Conservation (phyloP, 1,140 invertebrate genomes). For the Drosophila nigrodunni region DNA sequence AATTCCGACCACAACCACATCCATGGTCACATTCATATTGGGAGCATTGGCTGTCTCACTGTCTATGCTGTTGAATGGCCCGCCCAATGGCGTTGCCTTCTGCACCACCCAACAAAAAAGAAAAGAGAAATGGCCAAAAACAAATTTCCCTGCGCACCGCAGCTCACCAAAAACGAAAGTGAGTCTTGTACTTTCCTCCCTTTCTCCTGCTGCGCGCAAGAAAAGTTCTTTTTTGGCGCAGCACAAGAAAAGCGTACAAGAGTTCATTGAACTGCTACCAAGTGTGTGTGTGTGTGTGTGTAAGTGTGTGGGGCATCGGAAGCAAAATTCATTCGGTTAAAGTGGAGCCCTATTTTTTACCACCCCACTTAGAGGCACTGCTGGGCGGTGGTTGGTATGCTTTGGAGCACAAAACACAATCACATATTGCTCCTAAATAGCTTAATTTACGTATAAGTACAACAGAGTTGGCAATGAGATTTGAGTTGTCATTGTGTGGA, state of each 20-base stretch:
- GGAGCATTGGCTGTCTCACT: slow-evolving; percentile 61
- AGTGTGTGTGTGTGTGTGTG: background rate
- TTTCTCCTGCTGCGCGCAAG: slow-evolving; percentile 14
- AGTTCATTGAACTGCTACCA: slow-evolving; percentile 48
- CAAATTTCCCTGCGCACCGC: slow-evolving; percentile 30
- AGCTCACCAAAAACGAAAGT: slow-evolving; percentile 60
- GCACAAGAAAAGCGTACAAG: slow-evolving; percentile 41
- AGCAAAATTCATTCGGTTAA: slow-evolving; percentile 34
- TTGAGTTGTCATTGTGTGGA: background rate
- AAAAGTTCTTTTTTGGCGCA: slow-evolving; percentile 55
- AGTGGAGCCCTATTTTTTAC: slow-evolving; percentile 21
- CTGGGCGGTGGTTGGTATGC: slow-evolving; percentile 39
- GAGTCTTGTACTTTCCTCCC: slow-evolving; percentile 36
- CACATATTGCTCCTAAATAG: slow-evolving; percentile 42
- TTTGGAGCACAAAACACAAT: background rate
- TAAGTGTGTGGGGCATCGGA: slow-evolving; percentile 3
- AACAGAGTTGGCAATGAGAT: slow-evolving; percentile 23
- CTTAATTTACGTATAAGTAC: slow-evolving; percentile 52
- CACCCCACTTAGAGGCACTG: slow-evolving; percentile 8
- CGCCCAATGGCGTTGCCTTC: background rate
- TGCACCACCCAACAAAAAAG: background rate
- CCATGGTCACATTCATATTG: slow-evolving; percentile 23
- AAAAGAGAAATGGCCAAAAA: slow-evolving; percentile 12
- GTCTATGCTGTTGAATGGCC: slow-evolving; percentile 48
- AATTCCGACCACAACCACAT: slow-evolving; percentile 23